Evolutionary conservation across 1,140 invertebrate species (phyloP).

Genomic region (Telenomus remus): DNA sequence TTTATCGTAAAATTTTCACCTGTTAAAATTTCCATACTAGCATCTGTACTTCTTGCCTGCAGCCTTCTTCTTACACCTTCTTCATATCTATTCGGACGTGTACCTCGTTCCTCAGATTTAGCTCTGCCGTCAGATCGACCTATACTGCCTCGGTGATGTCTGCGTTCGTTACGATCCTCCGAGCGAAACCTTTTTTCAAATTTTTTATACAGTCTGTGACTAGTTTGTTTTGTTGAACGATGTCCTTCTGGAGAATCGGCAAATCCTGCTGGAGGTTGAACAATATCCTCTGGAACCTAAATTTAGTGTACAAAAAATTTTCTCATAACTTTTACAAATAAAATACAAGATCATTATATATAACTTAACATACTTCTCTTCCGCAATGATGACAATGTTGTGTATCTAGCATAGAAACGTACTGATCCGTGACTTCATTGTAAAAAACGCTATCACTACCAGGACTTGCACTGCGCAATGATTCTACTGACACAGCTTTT

Average conservation of each 20-base stretch:
- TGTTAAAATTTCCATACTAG: conserved; percentile 83
- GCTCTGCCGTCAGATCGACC: conserved; percentile 82
- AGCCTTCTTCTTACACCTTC: conserved; percentile 79
- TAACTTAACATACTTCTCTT: conserved; percentile 78
- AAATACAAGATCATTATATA: not conserved
- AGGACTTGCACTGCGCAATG: conserved; percentile 87
- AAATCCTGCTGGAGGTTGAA: conserved; percentile 89
- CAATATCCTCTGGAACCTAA: conserved; percentile 82
- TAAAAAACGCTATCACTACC: conserved; percentile 93
- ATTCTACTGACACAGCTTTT: conserved; percentile 90
- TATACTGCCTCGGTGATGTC: conserved; percentile 79
- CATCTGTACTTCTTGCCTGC: conserved; percentile 82
- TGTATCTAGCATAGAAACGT: conserved; percentile 62
- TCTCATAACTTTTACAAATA: not conserved
- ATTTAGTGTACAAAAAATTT: conserved; percentile 3
- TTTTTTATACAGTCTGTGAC: conserved; percentile 84
- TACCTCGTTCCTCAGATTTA: conserved; percentile 86
- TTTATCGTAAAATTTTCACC: too few relatives aligned
- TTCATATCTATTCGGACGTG: conserved; percentile 72
- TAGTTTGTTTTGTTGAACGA: conserved; percentile 70
- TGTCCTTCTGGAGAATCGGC: conserved; percentile 86
- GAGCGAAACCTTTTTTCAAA: conserved; percentile 87
- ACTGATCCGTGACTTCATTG: conserved; percentile 82
- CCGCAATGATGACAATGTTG: conserved; percentile 86
- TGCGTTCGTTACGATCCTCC: conserved; percentile 82